Conservation (phyloP, 2,113 vertebrate genomes). For the Neotragus moschatus region DNA sequence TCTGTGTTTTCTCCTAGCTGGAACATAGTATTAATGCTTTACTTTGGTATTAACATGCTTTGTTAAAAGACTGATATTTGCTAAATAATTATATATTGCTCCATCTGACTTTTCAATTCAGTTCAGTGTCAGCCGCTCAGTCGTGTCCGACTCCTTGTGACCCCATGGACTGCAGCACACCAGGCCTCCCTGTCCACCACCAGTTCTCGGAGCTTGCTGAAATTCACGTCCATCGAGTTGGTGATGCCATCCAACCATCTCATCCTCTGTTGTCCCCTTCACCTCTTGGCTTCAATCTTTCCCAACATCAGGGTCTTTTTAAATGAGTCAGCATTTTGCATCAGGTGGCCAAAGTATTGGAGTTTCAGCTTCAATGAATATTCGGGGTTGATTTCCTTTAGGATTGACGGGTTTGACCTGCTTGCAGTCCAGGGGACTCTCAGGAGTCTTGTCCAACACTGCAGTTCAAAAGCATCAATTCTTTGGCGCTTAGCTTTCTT, state of each 20-base stretch:
- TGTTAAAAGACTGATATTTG: neutral
- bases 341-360: neutral
- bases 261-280: neutral
- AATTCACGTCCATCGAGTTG: rapidly evolving
- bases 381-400: neutral
- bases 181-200: neutral
- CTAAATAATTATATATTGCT: neutral
- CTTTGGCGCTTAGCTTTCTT: neutral
- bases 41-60: neutral
- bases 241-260: neutral
- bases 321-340: neutral
- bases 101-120: neutral
- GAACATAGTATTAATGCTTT: neutral
- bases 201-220: neutral
- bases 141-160: neutral
- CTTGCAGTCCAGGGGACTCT: neutral
- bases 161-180: neutral
- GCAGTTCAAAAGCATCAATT: neutral
- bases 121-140: neutral
- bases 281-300: neutral
- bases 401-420: neutral
- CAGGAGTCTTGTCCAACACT: neutral
- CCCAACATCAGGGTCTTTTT: neutral
- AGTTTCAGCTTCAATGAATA: neutral
- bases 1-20: neutral